Conservation (phyloP, 2,797 vertebrate genomes). For the Uromys caudimaculatus region DNA sequence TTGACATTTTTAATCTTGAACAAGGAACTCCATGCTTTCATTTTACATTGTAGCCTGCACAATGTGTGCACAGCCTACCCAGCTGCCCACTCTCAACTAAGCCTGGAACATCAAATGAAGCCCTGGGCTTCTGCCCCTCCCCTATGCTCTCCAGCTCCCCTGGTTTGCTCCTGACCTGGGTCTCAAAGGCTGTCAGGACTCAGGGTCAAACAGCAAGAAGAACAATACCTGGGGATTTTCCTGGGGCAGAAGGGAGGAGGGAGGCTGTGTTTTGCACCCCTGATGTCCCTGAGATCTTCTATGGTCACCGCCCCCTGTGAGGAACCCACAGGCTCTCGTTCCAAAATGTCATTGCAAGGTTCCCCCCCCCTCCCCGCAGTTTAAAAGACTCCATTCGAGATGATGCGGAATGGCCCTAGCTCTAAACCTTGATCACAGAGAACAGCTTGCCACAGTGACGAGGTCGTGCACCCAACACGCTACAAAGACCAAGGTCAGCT, state of each 20-base stretch:
- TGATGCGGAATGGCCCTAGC: constrained; percentile 7
- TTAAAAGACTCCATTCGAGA: constrained; percentile 49
- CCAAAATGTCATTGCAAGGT: background rate
- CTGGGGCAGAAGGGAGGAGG: background rate
- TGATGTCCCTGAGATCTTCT: background rate
- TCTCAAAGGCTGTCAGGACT: background rate
- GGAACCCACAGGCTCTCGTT: background rate
- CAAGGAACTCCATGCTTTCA: background rate
- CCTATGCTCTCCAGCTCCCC: background rate
- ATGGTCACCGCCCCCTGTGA: background rate
- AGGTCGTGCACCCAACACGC: background rate
- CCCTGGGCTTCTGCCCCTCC: background rate
- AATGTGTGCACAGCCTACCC: background rate
- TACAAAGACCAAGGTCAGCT: constrained; percentile 38
- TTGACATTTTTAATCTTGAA: constrained; percentile 33
- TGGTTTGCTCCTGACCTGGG: background rate
- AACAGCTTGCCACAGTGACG: background rate
- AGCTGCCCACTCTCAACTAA: background rate
- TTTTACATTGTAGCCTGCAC: background rate
- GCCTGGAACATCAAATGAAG: background rate
- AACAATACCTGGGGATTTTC: background rate
- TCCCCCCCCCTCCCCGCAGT: background rate
- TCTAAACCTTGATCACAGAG: background rate
- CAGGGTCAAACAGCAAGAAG: background rate
- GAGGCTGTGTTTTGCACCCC: background rate